Evolutionary conservation across 2,797 vertebrate genomes (phyloP).

Genomic region (Takifugu ocellatus): DNA sequence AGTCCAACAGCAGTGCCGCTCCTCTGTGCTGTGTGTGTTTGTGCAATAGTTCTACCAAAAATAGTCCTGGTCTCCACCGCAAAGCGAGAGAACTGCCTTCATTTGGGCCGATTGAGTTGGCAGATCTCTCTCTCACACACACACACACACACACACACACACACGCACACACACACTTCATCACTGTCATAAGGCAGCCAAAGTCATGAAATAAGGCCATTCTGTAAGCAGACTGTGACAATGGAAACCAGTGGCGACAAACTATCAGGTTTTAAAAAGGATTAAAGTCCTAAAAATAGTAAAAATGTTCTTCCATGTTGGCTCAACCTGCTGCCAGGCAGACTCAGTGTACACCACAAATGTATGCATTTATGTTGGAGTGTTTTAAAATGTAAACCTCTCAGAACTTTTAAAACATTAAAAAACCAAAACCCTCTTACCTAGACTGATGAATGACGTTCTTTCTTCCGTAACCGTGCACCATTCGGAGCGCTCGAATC

Average conservation of each 20-base stretch:
- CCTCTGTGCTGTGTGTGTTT: conserved; percentile 64
- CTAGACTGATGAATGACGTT: conserved; percentile 19
- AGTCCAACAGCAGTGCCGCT: conserved; percentile 41
- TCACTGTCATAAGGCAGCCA: conserved; percentile 54
- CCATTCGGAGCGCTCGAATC: conserved; percentile 19
- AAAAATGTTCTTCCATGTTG: background rate
- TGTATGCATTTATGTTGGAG: background rate
- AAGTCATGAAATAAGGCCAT: conserved; percentile 51
- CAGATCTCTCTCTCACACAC: conserved; percentile 27
- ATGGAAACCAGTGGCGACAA: conserved; percentile 53
- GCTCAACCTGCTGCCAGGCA: background rate
- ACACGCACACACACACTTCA: conserved; percentile 33
- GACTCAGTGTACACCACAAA: background rate
- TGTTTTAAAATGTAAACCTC: no score
- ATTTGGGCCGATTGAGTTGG: conserved; percentile 60
- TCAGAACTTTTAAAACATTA: background rate
- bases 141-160: conserved; percentile 21
- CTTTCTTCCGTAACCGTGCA: conserved; percentile 11
- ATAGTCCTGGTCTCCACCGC: conserved; percentile 69
- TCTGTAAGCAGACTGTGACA: conserved; percentile 55
- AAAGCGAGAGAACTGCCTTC: conserved; percentile 63
- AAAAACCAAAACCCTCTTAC: conserved; percentile 14
- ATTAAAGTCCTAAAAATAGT: background rate
- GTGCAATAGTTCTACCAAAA: conserved; percentile 71
- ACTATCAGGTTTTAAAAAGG: conserved; percentile 35